A percentile compares a stretch with the other conserved stretches of the same genome.
phyloP scores from a whole-genome alignment of 1,140 invertebrate species.

The Steinernema khuongi region DNA sequence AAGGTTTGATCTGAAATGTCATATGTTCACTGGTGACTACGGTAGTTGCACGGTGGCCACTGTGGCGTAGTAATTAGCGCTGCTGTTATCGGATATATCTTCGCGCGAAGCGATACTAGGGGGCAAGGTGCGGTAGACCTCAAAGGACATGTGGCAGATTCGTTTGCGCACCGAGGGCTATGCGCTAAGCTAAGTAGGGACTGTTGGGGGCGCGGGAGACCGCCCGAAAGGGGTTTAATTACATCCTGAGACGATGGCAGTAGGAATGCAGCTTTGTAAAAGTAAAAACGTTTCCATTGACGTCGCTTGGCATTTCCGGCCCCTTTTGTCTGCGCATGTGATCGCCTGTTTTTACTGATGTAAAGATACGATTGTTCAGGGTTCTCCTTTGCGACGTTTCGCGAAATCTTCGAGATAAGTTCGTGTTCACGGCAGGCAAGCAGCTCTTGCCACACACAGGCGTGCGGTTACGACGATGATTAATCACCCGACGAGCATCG shows the following conservation, averaged over 20 bases:
- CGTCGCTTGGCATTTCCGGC: too few relatives aligned
- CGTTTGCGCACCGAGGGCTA: conserved; percentile 1
- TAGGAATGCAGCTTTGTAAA: too few relatives aligned
- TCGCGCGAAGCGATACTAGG: background rate
- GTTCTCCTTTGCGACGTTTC: too few relatives aligned
- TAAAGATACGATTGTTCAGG: too few relatives aligned
- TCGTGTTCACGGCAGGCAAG: background rate
- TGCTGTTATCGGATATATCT: conserved; percentile 16
- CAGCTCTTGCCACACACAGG: conserved; percentile 11
- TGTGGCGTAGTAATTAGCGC: conserved; percentile 10
- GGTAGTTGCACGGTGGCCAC: background rate
- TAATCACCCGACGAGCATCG: conserved; percentile 8
- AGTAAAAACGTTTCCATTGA: too few relatives aligned
- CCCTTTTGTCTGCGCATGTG: too few relatives aligned
- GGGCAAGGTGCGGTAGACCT: background rate
- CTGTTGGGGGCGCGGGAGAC: background rate
- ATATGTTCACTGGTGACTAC: background rate
- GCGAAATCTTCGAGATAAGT: background rate
- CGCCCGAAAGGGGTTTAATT: conserved; percentile 5
- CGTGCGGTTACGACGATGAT: conserved; percentile 14
- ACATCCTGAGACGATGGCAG: background rate
- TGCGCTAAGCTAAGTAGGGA: background rate
- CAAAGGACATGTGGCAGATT: conserved; percentile 11
- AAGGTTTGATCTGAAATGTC: background rate
- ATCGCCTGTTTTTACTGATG: too few relatives aligned